Percentiles rank a stretch among this genome's conserved stretches.
These are phyloP conservation scores for Apis dorsata DNA, from an alignment of 1,140 invertebrate species.

Conservation along the genomic window DNA sequence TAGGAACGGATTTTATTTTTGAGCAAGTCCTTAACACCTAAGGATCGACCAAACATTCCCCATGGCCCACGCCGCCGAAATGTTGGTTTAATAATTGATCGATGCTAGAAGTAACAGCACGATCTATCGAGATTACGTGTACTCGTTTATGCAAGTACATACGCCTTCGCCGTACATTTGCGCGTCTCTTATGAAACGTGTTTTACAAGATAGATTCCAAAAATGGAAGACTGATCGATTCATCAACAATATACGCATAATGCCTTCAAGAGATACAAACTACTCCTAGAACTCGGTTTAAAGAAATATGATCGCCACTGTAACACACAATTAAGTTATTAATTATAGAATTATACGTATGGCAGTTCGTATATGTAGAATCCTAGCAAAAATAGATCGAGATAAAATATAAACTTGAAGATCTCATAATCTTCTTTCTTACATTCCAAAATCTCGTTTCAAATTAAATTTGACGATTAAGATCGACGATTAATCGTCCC, in stretches of 20 bases:
- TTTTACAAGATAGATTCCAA: background rate
- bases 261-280: background rate
- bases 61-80: constrained; percentile 2
- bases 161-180: constrained; percentile 34
- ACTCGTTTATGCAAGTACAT: constrained; percentile 49
- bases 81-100: constrained; percentile 21
- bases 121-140: constrained; percentile 40
- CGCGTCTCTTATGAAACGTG: constrained; percentile 16
- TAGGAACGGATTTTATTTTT: constrained; percentile 59
- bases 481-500: background rate
- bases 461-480: background rate
- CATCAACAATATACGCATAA: background rate
- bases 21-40: constrained; percentile 48
- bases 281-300: too few species aligned
- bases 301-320: too few species aligned
- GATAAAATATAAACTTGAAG: too few species aligned
- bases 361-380: too few species aligned
- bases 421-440: background rate
- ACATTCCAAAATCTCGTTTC: background rate
- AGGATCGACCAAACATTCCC: background rate
- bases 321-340: too few species aligned
- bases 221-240: background rate
- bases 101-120: constrained; percentile 19
- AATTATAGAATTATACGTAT: too few species aligned
- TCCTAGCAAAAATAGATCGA: background rate